These are phyloP conservation scores for Volucella zonaria DNA, from an alignment of 2,888 invertebrate genomes.

Conservation along the genomic window DNA sequence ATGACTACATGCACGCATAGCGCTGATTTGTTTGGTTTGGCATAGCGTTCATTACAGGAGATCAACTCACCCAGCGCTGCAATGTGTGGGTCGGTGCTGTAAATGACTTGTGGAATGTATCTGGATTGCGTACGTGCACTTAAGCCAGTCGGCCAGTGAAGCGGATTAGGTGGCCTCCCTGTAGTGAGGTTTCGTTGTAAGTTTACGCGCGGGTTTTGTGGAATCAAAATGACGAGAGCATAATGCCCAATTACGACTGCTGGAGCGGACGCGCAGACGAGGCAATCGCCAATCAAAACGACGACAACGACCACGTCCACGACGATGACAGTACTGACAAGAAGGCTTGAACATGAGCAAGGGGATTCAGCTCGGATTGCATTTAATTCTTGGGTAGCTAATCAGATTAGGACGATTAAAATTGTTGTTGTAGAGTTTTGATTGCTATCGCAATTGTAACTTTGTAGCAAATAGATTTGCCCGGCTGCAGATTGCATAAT, in stretches of 20 bases:
- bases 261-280: not conserved
- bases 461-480: conserved; percentile 30
- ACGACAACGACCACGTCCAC: conserved; percentile 18
- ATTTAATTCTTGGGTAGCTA: conserved; percentile 53
- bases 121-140: conserved; percentile 62
- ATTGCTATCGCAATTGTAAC: conserved; percentile 30
- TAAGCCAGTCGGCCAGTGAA: conserved; percentile 20
- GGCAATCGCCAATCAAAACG: not conserved
- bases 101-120: conserved; percentile 72
- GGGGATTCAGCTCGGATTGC: conserved; percentile 33
- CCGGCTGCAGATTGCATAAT: conserved; percentile 47
- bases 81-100: conserved; percentile 46
- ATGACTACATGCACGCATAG: conserved; percentile 4
- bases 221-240: conserved; percentile 50
- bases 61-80: not conserved
- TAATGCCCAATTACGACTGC: conserved; percentile 19
- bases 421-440: conserved; percentile 36
- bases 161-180: conserved; percentile 34
- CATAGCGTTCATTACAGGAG: conserved; percentile 7
- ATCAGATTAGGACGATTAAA: conserved; percentile 66
- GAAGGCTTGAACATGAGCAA: conserved; percentile 16
- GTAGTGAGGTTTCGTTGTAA: conserved; percentile 50
- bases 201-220: conserved; percentile 19
- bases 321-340: not conserved
- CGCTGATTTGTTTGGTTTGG: conserved; percentile 29